These are phyloP conservation scores for Pristiophorus japonicus DNA, from an alignment of 2,113 vertebrate species.

Conservation along the genomic window DNA sequence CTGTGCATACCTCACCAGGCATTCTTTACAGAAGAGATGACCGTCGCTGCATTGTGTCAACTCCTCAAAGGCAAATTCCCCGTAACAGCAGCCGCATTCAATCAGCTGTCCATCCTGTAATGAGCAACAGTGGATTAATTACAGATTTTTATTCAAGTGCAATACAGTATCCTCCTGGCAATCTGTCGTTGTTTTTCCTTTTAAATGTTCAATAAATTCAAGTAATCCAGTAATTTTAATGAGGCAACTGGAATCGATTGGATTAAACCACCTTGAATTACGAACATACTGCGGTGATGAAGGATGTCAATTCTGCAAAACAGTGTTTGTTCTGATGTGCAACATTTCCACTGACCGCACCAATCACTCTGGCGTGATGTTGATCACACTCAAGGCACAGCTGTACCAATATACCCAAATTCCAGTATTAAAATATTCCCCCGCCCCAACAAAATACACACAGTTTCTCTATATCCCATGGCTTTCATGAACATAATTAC, in stretches of 20 bases:
- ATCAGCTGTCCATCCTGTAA: constrained; percentile 90
- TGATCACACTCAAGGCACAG: neutral
- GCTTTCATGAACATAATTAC: too few species aligned
- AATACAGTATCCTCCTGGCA: neutral
- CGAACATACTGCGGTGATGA: neutral
- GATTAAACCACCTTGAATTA: neutral
- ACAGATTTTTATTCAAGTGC: neutral
- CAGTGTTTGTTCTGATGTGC: neutral
- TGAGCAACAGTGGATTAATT: neutral
- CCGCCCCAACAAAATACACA: too few species aligned
- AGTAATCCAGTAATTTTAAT: neutral
- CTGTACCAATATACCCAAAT: neutral
- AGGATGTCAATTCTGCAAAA: neutral
- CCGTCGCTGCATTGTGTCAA: constrained; percentile 92
- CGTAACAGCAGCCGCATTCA: constrained; percentile 90
- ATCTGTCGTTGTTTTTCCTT: neutral
- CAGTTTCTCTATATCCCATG: too few species aligned
- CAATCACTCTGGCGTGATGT: neutral
- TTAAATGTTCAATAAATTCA: neutral
- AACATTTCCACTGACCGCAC: neutral
- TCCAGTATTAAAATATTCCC: neutral
- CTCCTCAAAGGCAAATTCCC: constrained; percentile 91
- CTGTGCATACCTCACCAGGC: constrained; percentile 91
- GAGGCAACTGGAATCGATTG: neutral
- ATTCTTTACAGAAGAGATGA: constrained; percentile 96